Percentiles rank a stretch among this genome's conserved stretches.
These are phyloP conservation scores for Potamarius usumacintae DNA, from an alignment of 2,113 vertebrate species.

Conservation along the genomic window DNA sequence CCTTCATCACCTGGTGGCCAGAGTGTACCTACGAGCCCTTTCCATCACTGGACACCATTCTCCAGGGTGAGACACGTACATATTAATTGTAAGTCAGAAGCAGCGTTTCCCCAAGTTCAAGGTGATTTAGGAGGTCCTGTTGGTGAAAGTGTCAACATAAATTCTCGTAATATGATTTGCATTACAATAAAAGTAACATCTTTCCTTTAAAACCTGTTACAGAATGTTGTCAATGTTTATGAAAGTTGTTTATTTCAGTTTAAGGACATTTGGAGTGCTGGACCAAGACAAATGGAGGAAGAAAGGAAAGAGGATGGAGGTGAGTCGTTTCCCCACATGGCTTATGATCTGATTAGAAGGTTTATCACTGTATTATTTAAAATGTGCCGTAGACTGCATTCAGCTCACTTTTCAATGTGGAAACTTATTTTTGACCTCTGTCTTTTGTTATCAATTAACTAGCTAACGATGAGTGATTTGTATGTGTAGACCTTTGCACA, in stretches of 20 bases:
- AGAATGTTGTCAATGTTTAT: neutral
- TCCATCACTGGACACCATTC: constrained; percentile 61
- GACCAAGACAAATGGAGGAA: constrained; percentile 40
- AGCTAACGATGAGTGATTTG: too few species aligned
- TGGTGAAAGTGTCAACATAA: neutral
- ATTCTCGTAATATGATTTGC: neutral
- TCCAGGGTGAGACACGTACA: constrained; percentile 58
- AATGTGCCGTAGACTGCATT: neutral
- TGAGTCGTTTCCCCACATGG: constrained; percentile 19
- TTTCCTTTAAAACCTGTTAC: neutral
- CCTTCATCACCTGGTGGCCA: constrained; percentile 39
- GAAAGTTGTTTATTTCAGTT: constrained; percentile 57
- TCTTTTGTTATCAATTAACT: too few species aligned
- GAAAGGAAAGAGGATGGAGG: constrained; percentile 70
- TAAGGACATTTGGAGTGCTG: constrained; percentile 63
- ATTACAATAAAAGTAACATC: neutral
- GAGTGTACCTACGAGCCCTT: constrained; percentile 33
- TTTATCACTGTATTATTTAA: neutral
- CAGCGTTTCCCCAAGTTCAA: neutral
- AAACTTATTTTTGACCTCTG: too few species aligned
- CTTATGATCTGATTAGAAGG: neutral
- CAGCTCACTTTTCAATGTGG: too few species aligned
- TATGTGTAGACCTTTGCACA: too few species aligned
- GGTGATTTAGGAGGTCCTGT: neutral
- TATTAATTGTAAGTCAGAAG: neutral